Evolutionary conservation across 2,888 invertebrate genomes (phyloP).

Genomic region (Euclidia mi): DNA sequence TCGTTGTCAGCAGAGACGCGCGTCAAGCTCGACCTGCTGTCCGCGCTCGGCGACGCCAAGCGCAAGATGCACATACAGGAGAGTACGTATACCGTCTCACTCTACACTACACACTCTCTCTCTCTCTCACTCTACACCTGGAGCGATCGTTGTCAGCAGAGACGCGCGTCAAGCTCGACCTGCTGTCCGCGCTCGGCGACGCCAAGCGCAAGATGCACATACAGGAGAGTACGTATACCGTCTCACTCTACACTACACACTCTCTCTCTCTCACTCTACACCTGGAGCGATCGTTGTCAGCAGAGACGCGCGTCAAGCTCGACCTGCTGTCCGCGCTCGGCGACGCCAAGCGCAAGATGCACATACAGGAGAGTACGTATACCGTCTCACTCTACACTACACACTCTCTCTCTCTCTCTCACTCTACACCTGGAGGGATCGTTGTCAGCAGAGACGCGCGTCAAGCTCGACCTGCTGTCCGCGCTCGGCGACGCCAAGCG

Average conservation of each 20-base stretch:
- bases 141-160: conserved; percentile 98
- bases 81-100: conserved; percentile 91
- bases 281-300: conserved; percentile 97
- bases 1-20: conserved; percentile 99
- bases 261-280: conserved; percentile 85
- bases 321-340: conserved; percentile 99
- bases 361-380: conserved; percentile 96
- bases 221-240: conserved; percentile 94
- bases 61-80: conserved; percentile 96
- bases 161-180: conserved; percentile 99
- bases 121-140: conserved; percentile 93
- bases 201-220: conserved; percentile 97
- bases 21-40: conserved; percentile 99
- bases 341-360: conserved; percentile 97
- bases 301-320: conserved; percentile 99
- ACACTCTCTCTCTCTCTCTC: not conserved
- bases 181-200: conserved; percentile 99
- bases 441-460: conserved; percentile 98
- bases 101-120: not conserved
- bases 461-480: conserved; percentile 99
- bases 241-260: not conserved
- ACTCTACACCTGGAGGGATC: conserved; percentile 98
- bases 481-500: conserved; percentile 98
- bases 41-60: conserved; percentile 98
- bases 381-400: not conserved